These are phyloP conservation scores for Drosophila lutescens DNA, from an alignment of 2,888 invertebrate species.

Conservation along the genomic window DNA sequence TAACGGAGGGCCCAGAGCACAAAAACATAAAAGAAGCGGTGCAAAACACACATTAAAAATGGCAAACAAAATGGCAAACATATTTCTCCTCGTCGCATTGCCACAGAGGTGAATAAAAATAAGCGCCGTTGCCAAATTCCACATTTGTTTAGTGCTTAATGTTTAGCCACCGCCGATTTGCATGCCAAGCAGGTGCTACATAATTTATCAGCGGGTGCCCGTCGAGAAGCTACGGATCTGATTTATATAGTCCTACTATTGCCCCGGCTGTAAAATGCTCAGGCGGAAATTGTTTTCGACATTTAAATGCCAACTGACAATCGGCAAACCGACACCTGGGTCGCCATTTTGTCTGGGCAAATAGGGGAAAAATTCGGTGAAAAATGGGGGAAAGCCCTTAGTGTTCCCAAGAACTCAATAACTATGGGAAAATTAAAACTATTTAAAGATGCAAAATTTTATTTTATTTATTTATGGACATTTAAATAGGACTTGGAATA, in stretches of 20 bases:
- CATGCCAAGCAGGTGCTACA: conserved; percentile 75
- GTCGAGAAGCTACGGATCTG: conserved; percentile 54
- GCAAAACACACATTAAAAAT: conserved; percentile 72
- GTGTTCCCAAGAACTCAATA: conserved; percentile 5
- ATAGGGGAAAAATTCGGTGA: conserved; percentile 3
- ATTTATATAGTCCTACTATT: conserved; percentile 63
- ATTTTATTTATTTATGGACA: too few species aligned
- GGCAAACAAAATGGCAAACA: conserved; percentile 81
- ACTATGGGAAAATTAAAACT: not conserved
- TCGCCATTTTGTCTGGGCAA: conserved; percentile 46
- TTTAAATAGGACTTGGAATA: too few species aligned
- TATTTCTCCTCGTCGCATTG: conserved; percentile 55
- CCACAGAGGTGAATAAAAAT: conserved; percentile 62
- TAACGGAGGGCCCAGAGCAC: conserved; percentile 26
- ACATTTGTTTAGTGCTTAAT: conserved; percentile 75
- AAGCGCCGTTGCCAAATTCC: conserved; percentile 51
- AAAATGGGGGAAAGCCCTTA: not conserved
- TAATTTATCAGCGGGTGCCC: conserved; percentile 66
- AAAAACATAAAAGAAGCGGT: conserved; percentile 8
- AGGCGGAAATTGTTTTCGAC: conserved; percentile 43
- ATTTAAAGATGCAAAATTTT: too few species aligned
- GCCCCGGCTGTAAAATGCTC: conserved; percentile 42
- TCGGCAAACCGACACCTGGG: conserved; percentile 44
- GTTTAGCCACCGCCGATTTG: conserved; percentile 60
- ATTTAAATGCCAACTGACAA: conserved; percentile 48